Evolutionary conservation across 2,797 vertebrate genomes (phyloP).

Genomic region (Takifugu rubripes): DNA sequence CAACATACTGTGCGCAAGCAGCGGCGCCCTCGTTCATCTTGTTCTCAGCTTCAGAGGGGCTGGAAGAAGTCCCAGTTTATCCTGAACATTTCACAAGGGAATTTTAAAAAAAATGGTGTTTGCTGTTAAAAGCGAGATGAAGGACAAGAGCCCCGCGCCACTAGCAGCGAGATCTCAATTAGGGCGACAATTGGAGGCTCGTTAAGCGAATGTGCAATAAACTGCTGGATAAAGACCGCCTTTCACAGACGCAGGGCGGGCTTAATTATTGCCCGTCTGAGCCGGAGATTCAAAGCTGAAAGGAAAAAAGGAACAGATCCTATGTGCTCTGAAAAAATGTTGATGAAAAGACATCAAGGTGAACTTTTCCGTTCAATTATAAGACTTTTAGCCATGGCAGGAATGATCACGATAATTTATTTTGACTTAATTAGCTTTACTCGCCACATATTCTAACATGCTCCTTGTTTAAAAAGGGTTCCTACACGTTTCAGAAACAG

Average conservation of each 20-base stretch:
- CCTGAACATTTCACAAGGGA: conserved; percentile 56
- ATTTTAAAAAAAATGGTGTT: conserved; percentile 49
- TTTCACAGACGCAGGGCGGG: conserved; percentile 30
- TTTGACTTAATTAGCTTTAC: not conserved
- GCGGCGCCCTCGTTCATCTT: conserved; percentile 61
- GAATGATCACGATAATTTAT: too few relatives aligned
- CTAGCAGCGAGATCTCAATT: conserved; percentile 52
- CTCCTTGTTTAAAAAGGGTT: not conserved
- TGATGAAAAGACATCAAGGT: conserved; percentile 29
- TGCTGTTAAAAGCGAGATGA: conserved; percentile 74
- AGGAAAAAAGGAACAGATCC: not conserved
- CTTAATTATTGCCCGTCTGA: conserved; percentile 22
- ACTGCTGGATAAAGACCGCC: conserved; percentile 23
- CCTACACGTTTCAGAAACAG: too few relatives aligned
- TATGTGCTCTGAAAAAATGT: not conserved
- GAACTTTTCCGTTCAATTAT: conserved; percentile 24
- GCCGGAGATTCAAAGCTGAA: conserved; percentile 4
- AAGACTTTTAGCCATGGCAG: not conserved
- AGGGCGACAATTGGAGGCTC: conserved; percentile 51
- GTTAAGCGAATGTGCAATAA: conserved; percentile 51
- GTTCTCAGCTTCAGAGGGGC: conserved; percentile 46
- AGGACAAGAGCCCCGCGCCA: conserved; percentile 44
- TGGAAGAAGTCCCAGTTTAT: conserved; percentile 55
- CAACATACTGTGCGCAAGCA: conserved; percentile 44
- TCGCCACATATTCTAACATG: not conserved